Evolutionary conservation across 2,888 invertebrate species (phyloP), one percentile per base, ranked within the genome.

Genomic region (Noctua janthe): DNA sequence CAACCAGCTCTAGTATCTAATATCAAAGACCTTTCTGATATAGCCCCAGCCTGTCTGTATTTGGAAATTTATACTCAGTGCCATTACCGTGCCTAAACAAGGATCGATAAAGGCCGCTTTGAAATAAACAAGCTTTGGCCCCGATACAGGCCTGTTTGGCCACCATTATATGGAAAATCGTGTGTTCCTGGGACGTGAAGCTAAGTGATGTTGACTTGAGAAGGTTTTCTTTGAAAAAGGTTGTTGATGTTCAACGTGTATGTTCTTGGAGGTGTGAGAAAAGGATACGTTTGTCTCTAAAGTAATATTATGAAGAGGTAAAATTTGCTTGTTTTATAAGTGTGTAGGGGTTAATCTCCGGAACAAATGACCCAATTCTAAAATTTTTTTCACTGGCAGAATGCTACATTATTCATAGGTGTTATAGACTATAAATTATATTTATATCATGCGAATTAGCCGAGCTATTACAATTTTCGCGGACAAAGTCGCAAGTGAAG

Each of bases 11-110:
- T 29, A 74, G 66, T 75, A 85, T 80, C 76, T 73, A 51, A 75
- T 56, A 70, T 80, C 69, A 74, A 71, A 77, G 78, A 81, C 82
- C 83, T 81, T 77, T 78, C 64, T 71, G 77, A 76, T 80, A 77
- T 49, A 81, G 73, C 39, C 35, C n/a, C 43, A 62, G 39, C 20
- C 20, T 64, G 23, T 75, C 89, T 85, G 81, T 85, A 87, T 90
- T 90, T 84, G 87, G 89, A 77, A 75, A 87, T 86, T 75, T 89
- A 88, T 85, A 84, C 81, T 79, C 66, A 71, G 72, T 83, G 83
- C 74, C 78, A 86, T 74, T 84, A 75, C 81, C 79, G 64, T 82
- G 77, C 64, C 82, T 76, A 76, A 81, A 75, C 72, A 78, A 71
- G 80, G 80, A 82, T 85, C 86, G 89, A 86, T 89, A 88, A 59